Evolutionary conservation across 2,888 invertebrate species (phyloP), one percentile per base, ranked within the genome.

Genomic region (Ornithoptera alexandrae): DNA sequence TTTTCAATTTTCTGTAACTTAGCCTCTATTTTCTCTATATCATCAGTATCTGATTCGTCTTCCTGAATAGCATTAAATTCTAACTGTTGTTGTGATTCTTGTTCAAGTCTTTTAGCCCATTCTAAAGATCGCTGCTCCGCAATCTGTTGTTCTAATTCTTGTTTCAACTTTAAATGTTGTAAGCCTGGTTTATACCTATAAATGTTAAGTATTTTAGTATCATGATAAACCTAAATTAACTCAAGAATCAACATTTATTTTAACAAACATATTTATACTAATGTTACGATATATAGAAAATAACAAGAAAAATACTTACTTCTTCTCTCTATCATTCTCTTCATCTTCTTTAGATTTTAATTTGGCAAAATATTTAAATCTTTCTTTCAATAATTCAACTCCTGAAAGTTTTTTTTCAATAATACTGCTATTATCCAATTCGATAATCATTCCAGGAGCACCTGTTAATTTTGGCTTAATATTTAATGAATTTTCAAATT

Each of bases 71-170:
- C 77, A 36, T 88, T 84, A 62, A 91, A 82, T 76, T 92, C 86
- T 66, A 86, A 82, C 68, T 93, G 92, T 17, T 89, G 84, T 72
- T 85, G 83, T 70, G 86, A 89, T 67, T 89, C 91, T 59, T 87
- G 85, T 76, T 95, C 94, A 42, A 94, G 87, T 65, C 94, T 94
- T 76, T 95, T 94, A 68, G 94, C 93, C 94, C 97, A 94, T 75
- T 96, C 95, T 71, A 95, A 92, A 57, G 95, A 94, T 65, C 97
- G 91, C 77, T 95, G 95, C 73, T 94, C 93, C 3, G 94, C 94
- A 79, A 98, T 97, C 84, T 95, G 92, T 18, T 93, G 90, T 78
- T 95, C 94, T 2, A 98, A 89, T 72, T 95, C 94, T 72, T 95
- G 94, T 80, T 95, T 95, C 66, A 98, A 87, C 76, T 94, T 94